A percentile compares a stretch with the other conserved stretches of the same genome.
These are phyloP conservation scores for Dendrophyllia cribrosa DNA, from an alignment of 64 coral and sea anemone species.

Conservation along the genomic window DNA sequence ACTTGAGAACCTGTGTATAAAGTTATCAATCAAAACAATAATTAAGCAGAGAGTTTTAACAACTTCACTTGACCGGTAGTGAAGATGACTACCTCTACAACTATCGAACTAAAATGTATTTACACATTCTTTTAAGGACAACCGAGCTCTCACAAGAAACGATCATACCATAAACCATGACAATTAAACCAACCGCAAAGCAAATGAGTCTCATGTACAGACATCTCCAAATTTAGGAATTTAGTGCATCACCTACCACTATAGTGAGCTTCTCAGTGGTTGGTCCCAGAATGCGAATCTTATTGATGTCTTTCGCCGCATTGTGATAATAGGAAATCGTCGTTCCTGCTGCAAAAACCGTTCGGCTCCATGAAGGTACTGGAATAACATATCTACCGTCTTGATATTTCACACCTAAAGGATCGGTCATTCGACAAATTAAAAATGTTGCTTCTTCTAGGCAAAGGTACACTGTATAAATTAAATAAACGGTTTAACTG, in stretches of 20 bases:
- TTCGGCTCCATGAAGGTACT: constrained; percentile 50
- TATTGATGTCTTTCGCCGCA: not conserved
- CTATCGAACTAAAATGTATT: no score
- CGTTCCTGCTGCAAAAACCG: constrained; percentile 59
- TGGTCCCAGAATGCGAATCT: constrained; percentile 57
- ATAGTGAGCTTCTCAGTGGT: constrained; percentile 29
- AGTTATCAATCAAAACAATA: no score
- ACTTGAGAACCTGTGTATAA: no score
- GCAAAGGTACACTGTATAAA: not conserved
- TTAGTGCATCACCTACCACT: constrained; percentile 34
- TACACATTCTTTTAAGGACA: no score
- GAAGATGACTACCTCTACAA: no score
- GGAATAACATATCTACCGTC: constrained; percentile 29
- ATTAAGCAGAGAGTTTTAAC: no score
- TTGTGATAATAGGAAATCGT: constrained; percentile 51
- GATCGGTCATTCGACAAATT: not conserved
- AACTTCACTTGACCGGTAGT: no score
- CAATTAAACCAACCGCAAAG: no score
- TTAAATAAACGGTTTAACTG: no score
- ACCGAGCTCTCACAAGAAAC: no score
- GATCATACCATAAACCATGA: no score
- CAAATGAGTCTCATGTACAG: no score
- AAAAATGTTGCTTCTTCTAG: not conserved
- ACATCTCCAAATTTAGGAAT: not conserved
- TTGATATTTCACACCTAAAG: constrained; percentile 40